Evolutionary conservation across 2,113 vertebrate species (phyloP).

Genomic region (Choloepus hoffmanni): DNA sequence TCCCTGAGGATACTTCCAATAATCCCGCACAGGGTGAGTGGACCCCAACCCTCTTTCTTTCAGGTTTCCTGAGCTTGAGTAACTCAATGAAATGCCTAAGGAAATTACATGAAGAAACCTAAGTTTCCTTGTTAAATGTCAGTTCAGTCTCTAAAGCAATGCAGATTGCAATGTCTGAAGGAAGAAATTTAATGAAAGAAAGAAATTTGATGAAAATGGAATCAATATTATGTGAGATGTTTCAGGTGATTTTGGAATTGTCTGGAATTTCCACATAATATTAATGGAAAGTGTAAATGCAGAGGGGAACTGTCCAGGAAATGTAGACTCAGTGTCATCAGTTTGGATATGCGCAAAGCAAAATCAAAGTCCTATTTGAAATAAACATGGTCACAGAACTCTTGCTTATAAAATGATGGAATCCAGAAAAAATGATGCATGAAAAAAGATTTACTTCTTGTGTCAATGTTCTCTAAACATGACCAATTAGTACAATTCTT

Average conservation of each 20-base stretch:
- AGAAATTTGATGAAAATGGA: not conserved
- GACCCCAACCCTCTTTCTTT: not conserved
- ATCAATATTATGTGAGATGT: not conserved
- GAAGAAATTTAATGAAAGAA: not conserved
- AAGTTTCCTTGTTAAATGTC: not conserved
- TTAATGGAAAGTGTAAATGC: not conserved
- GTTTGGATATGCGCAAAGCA: not conserved
- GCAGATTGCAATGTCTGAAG: not conserved
- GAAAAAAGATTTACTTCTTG: not conserved
- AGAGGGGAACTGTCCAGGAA: not conserved
- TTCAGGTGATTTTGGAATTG: not conserved
- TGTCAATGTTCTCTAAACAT: not conserved
- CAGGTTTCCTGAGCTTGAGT: not conserved
- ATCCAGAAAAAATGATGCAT: rapidly evolving
- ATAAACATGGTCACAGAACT: not conserved
- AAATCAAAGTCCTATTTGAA: not conserved
- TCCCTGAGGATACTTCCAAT: not conserved
- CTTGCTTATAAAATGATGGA: not conserved
- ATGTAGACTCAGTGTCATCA: not conserved
- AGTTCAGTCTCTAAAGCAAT: not conserved
- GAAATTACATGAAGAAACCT: not conserved
- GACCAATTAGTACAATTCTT: slow-evolving; percentile 70
- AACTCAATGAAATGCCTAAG: not conserved
- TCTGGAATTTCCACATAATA: not conserved
- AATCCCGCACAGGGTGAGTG: not conserved